phyloP scores from a whole-genome alignment of 2,113 vertebrate genomes.

The Chascanopsetta lugubris region DNA sequence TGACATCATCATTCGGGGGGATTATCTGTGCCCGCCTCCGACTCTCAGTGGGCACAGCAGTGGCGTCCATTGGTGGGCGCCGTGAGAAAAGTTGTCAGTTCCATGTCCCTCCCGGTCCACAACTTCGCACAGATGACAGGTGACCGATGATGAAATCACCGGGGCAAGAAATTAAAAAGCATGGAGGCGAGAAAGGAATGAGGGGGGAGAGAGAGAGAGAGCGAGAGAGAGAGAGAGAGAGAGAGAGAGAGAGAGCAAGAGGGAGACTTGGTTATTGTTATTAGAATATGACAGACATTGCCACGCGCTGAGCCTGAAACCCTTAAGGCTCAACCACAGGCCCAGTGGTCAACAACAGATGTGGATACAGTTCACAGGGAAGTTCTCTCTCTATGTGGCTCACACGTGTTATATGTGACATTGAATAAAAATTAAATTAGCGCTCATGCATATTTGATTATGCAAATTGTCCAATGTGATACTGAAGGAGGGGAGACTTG shows the following conservation, averaged over 20 bases:
- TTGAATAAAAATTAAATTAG: constrained; percentile 67
- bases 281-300: constrained; percentile 69
- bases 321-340: constrained; percentile 39
- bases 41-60: constrained; percentile 32
- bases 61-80: constrained; percentile 30
- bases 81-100: constrained; percentile 61
- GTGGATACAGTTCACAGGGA: not conserved
- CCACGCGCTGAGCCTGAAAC: constrained; percentile 48
- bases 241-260: constrained; percentile 26
- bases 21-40: constrained; percentile 21
- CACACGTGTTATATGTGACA: constrained; percentile 42
- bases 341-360: constrained; percentile 6
- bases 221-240: no score
- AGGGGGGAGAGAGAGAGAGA: constrained; percentile 59
- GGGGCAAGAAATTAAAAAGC: constrained; percentile 57
- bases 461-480: constrained; percentile 60
- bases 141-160: constrained; percentile 78
- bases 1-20: constrained; percentile 28
- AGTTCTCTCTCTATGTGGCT: constrained; percentile 18
- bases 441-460: constrained; percentile 69
- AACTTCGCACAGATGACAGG: constrained; percentile 68
- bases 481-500: constrained; percentile 55
- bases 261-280: constrained; percentile 64
- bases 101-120: constrained; percentile 35
- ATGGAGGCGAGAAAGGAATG: constrained; percentile 65